Evolutionary conservation across 2,113 vertebrate species (phyloP), one percentile per base, ranked within the genome.

Genomic region (Burhinus oedicnemus): DNA sequence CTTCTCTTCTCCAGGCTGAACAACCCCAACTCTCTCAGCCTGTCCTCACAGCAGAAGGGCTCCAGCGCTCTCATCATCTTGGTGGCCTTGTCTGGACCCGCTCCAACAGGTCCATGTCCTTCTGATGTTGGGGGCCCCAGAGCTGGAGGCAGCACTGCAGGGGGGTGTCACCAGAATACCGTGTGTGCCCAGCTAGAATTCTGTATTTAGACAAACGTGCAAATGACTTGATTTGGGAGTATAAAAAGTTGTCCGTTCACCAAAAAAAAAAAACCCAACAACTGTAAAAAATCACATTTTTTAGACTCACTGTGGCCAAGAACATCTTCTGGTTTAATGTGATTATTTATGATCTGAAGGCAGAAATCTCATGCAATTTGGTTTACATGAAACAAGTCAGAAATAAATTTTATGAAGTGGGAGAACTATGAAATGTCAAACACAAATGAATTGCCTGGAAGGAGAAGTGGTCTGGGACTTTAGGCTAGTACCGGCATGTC

Each of bases 51-150:
- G 45, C 5, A 68, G 68, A 74, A 68, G 3, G 5, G 51, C 4
- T 62, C 57, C 51, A 49, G 27, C 23, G 55, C 69, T 30, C 8
- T 0, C 1, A 38, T 1, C n/a, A 27, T 19, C 21, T 51, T 10
- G 0, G 0, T 4, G 72, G 15, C 1, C 6, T 23, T 12, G 23
- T 45, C 58, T 40, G 71, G 70, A 0, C 9, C 5, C 5, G 1
- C 52, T 44, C 26, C 55, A 54, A 11, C 26, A 75, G 61, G 5
- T 83, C 49, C 61, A 2, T 0, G 1, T 26, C 15, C 5, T 12
- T 9, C 20, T 7, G 11, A 0, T 26, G 23, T 3, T 47, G 52
- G 5, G 51, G 40, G 3, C 9, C 26, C 47, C 69, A 15, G 22
- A 49, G 38, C 30, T 52, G 34, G 25, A 32, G 1, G 2, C 45